Evolutionary conservation across 2,113 vertebrate species (phyloP), one percentile per base, ranked within the genome.

Genomic region (Lamprotornis superbus): DNA sequence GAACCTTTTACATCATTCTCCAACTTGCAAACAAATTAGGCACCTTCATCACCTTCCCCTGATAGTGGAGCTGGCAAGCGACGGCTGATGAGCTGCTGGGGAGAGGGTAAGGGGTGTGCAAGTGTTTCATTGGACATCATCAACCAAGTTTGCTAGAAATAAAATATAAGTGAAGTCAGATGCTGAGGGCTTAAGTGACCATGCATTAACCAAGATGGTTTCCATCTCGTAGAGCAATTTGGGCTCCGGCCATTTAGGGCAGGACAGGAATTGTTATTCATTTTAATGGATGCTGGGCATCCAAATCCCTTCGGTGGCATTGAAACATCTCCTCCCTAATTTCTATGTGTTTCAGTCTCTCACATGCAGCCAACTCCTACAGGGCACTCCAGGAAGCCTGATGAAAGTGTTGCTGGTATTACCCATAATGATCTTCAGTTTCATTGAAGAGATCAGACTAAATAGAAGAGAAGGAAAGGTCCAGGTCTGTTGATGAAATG

Each of bases 11-110:
- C 90, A 95, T 92, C 83, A 53, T 83, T 95, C 96, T 93, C 90
- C 91, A 93, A 78, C 67, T 83, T 93, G 95, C 94, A 95, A 97
- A 93, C 87, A 94, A 95, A 95, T 97, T 83, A 96, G 91, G 90
- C 64, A 81, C 95, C 96, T 96, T 92, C 75, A 90, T 95, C 90
- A 94, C 88, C 95, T 83, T 95, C 94, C 65, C 83, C 63, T 87
- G 80, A 81, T 79, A 50, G 86, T 4, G 9, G 80, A 94, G 92
- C 90, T 95, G 87, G 94, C 92, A 93, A 93, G 96, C 8, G 22
- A 57, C 0, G 5, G 53, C 70, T 19, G 2, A n/a, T 28, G 55
- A 79, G 87, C 73, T 80, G 39, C 75, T 0, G 5, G 91, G 61
- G 85, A 74, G 85, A 2, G 6, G 67, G 56, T 59, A 83, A 67